Percentiles rank a stretch among this genome's conserved stretches.
phyloP scores from a whole-genome alignment of 2,888 invertebrate species.

The Melangyna quadrimaculata region DNA sequence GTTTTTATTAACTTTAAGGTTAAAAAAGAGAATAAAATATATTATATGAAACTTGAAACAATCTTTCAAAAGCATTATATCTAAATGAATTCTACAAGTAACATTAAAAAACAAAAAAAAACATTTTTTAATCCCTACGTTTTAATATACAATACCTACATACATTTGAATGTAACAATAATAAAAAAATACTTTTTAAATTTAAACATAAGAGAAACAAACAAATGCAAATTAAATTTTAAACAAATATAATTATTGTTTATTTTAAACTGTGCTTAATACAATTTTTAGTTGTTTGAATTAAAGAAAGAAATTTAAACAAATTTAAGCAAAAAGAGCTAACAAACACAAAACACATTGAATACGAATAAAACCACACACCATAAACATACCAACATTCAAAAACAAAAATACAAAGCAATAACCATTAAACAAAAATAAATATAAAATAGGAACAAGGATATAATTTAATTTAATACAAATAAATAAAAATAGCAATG shows the following conservation, averaged over 20 bases:
- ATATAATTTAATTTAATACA: constrained; percentile 41
- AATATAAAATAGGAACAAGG: constrained; percentile 44
- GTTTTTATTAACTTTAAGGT: constrained; percentile 44
- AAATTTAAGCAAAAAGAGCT: background rate
- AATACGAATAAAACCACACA: constrained; percentile 4
- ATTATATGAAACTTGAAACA: constrained; percentile 65
- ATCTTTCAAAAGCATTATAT: constrained; percentile 68
- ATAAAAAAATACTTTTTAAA: constrained; percentile 46
- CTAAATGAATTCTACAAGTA: constrained; percentile 40
- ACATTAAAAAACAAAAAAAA: constrained; percentile 6
- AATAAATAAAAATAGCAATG: constrained; percentile 49
- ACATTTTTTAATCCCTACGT: constrained; percentile 41
- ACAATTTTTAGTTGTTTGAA: constrained; percentile 14
- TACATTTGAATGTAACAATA: constrained; percentile 44
- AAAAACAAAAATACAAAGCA: constrained; percentile 24
- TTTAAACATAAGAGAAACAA: constrained; percentile 22
- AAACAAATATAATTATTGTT: background rate
- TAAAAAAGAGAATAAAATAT: constrained; percentile 23
- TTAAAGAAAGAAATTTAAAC: background rate
- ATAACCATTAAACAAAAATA: constrained; percentile 8
- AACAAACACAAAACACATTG: constrained; percentile 11
- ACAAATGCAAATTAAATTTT: background rate
- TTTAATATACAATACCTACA: constrained; percentile 44
- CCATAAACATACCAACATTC: background rate
- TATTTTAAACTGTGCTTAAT: constrained; percentile 16